Evolutionary conservation across 2,797 vertebrate species (phyloP), one percentile per base, ranked within the genome.

Genomic region (Melanotaenia trifasciata): DNA sequence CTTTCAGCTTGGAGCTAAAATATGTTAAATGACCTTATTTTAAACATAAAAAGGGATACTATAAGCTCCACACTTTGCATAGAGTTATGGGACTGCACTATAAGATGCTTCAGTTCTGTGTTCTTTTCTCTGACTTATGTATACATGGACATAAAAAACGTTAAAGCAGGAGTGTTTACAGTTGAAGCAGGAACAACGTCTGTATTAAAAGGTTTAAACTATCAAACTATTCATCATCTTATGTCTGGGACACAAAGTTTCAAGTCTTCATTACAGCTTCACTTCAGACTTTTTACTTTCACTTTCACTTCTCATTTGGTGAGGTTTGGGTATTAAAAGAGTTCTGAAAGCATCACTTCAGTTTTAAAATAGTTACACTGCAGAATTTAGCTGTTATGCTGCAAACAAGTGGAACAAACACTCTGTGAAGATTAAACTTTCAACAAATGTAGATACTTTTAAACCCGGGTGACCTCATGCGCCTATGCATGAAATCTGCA

Each of bases 41-140:
- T 53, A 20, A 7, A 65, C 67, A 45, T 59, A 7, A 24, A 67
- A 51, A 58, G 26, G 65, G 47, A 14, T 68, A 67, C 24, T 45
- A 28, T 32, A 43, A 18, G 20, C 14, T 45, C 6, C 22, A 16
- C 3, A 59, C 7, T 16, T 22, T 36, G 57, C 30, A 53, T 3
- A 10, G 6, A 5, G 50, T 45, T 40, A 40, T n/a, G 50, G 30
- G 12, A 63, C 35, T 47, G 14, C 10, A 11, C 14, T 10, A 58
- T 11, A 8, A 8, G 60, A 45, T 24, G 56, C 16, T 54, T 54
- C 2, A 9, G 54, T 40, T 47, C 26, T 53, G 56, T 43, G 26
- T 26, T 26, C 51, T 2, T 26, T 53, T 26, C 24, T n/a, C 24
- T 24, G 1, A 43, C 14, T 43, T 6, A 18, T 16, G 14, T 18